Conservation (phyloP, 2,888 invertebrate species). For the Chirona hameri region DNA sequence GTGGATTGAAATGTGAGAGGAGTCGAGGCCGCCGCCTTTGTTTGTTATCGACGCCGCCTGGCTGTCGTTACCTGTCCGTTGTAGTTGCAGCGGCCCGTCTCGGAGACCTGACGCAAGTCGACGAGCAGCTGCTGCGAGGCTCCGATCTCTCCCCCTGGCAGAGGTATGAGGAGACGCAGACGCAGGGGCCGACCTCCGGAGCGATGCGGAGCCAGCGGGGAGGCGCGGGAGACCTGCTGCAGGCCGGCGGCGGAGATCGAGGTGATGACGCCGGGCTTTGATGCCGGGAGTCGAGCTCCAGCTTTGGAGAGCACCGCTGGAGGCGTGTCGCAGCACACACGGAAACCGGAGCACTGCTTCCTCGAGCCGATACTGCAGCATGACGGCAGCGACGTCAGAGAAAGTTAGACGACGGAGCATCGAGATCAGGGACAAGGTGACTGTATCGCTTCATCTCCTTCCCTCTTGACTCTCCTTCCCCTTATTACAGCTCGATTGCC, state of each 20-base stretch:
- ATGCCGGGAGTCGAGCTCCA: neutral
- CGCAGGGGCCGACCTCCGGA: neutral
- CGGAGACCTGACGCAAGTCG: neutral
- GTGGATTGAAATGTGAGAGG: too few relatives aligned
- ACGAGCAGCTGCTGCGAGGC: neutral
- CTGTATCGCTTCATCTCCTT: too few relatives aligned
- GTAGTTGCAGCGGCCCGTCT: slow-evolving; percentile 8
- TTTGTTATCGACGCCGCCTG: too few relatives aligned
- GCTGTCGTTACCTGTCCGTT: slow-evolving; percentile 33
- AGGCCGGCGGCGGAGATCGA: neutral
- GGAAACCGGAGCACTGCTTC: neutral
- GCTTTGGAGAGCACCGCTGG: neutral
- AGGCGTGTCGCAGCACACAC: neutral
- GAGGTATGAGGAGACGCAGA: neutral
- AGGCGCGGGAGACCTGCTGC: neutral
- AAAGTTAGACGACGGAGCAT: too few relatives aligned
- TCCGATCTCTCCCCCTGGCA: neutral
- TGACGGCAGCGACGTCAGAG: too few relatives aligned
- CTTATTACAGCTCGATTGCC: too few relatives aligned
- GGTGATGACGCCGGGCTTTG: neutral
- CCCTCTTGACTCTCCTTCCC: too few relatives aligned
- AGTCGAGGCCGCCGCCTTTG: too few relatives aligned
- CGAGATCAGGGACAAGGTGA: too few relatives aligned
- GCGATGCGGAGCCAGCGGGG: neutral
- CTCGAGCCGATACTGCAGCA: neutral